Conservation (phyloP, 92 coral and sea anemone species). For the Epizoanthus stellaris region DNA sequence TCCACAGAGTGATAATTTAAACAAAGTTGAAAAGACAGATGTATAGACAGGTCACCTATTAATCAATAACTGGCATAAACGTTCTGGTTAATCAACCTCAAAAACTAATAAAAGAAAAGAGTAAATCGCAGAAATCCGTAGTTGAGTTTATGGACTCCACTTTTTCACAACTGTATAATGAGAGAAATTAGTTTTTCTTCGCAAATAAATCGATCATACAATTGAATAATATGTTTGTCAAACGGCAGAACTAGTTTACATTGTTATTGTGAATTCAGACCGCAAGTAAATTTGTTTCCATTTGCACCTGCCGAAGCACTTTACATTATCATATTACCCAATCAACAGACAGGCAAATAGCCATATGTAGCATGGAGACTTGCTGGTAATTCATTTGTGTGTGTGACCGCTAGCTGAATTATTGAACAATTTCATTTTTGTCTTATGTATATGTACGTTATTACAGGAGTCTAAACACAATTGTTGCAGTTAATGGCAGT, state of each 20-base stretch:
- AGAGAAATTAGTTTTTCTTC: neutral
- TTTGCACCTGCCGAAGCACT: conserved; percentile 25
- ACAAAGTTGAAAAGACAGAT: neutral
- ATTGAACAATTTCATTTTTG: no score
- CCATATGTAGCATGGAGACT: no score
- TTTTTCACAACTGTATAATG: neutral
- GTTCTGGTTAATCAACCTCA: neutral
- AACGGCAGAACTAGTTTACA: neutral
- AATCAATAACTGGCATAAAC: neutral
- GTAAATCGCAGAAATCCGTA: neutral
- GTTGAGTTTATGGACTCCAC: neutral
- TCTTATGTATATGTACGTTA: no score
- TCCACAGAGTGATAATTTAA: conserved; percentile 4
- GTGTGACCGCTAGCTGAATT: no score
- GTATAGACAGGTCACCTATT: neutral
- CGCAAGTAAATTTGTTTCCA: conserved; percentile 2
- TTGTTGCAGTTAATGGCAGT: no score
- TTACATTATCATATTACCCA: neutral
- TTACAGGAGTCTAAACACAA: no score
- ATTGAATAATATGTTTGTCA: neutral
- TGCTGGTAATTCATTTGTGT: no score
- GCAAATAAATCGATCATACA: neutral
- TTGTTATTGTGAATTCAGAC: conserved; percentile 10
- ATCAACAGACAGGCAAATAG: conserved; percentile 13
- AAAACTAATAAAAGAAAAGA: neutral